Evolutionary conservation across 2,113 vertebrate species (phyloP).

Genomic region (Apteryx owenii): DNA sequence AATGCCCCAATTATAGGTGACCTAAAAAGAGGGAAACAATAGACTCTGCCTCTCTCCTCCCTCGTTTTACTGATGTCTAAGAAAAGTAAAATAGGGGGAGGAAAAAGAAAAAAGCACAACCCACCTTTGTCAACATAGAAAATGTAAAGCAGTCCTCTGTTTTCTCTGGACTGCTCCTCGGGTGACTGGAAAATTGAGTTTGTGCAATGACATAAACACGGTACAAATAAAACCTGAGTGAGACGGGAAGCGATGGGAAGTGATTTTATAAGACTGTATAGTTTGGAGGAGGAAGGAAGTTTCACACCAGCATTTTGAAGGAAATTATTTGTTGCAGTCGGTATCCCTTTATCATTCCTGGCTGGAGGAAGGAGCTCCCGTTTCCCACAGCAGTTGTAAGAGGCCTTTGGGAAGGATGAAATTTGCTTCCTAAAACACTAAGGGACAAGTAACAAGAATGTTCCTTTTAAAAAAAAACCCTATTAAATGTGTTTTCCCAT

Average conservation of each 20-base stretch:
- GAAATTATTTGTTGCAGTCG: background rate
- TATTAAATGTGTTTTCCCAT: background rate
- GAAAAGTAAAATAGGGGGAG: background rate
- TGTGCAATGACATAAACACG: background rate
- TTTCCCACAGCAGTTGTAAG: slow-evolving; percentile 15
- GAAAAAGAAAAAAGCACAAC: background rate
- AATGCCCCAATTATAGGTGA: background rate
- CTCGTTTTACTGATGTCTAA: background rate
- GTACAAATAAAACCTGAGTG: background rate
- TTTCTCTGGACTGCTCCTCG: background rate
- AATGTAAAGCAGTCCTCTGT: background rate
- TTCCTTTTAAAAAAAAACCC: background rate
- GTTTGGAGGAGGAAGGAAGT: slow-evolving; percentile 1
- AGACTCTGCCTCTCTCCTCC: background rate
- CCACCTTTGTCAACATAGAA: background rate
- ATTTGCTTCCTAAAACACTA: slow-evolving; percentile 12
- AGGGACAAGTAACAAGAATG: background rate
- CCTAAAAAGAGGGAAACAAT: background rate
- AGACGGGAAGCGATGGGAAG: background rate
- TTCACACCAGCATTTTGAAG: background rate
- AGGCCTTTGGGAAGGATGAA: background rate
- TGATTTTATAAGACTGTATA: background rate
- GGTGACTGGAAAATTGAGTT: background rate
- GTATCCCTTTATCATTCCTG: background rate
- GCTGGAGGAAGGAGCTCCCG: background rate